Evolutionary conservation across 2,113 vertebrate genomes (phyloP), one percentile per base, ranked within the genome.

Genomic region (Periophthalmus modestus): DNA sequence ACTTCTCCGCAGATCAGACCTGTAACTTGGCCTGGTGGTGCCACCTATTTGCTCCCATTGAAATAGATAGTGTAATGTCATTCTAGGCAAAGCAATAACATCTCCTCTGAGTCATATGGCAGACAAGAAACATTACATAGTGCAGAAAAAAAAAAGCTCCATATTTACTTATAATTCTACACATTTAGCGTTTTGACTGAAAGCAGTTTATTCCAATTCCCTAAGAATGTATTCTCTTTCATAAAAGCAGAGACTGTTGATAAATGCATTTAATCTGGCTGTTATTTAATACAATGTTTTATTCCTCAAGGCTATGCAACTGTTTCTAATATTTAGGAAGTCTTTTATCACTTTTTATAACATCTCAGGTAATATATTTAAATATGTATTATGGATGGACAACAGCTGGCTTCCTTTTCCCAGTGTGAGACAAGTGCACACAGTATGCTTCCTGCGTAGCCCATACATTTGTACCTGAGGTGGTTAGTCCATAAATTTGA

Each of bases 321-420:
- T 43, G 34, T 65, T 39, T 21, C 62, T 39, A 65, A 65, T 65
- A 39, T 65, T 65, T 65, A n/a, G 19, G 61, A 36, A 36, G 34
- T 65, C 18, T 65, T 65, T 39, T 65, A 65, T 39, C 61, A 36
- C 18, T 63, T 16, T 36, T 34, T 36, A 36, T 15, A 63, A 63
- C 33, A 16, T 63, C 62, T 21, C 3, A 43, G 19, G 33, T 19
- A 65, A 39, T 65, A 39, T 3, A 10, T 65, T 39, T n/a, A 39
- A 65, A 65, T 43, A 43, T 65, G 62, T 34, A 65, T 36, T 36
- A 39, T 18, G 28, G 59, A 62, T 14, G 23, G 11, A 28, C 78
- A 59, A 24, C 57, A 24, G 12, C 13, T 28, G 82, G 81, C 65
- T 72, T 80, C 47, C 74, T 19, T 73, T 78, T 80, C 66, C 73